Percentiles rank a stretch among this genome's conserved stretches.
phyloP scores from a whole-genome alignment of 2,113 vertebrate genomes.

The Leucopternis melanops region DNA sequence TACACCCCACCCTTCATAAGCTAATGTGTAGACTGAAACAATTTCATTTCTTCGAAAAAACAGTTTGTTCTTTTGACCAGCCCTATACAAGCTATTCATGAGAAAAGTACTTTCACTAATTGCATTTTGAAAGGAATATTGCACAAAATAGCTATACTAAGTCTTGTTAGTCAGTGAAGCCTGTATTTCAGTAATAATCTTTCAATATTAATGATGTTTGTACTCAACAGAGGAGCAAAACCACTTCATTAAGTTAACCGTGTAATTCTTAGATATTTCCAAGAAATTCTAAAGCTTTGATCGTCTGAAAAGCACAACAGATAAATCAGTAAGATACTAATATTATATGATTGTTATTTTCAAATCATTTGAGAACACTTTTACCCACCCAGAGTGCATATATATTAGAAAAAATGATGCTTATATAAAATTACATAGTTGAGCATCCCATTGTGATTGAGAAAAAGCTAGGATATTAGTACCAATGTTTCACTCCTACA shows the following conservation, averaged over 20 bases:
- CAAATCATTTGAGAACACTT: neutral
- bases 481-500: neutral
- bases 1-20: neutral
- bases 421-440: neutral
- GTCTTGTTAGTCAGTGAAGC: neutral
- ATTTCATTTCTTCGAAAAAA: neutral
- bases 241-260: neutral
- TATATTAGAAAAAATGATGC: neutral
- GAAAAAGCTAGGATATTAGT: neutral
- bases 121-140: neutral
- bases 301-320: neutral
- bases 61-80: neutral
- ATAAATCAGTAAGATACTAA: neutral
- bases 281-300: conserved; percentile 1
- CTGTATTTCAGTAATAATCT: neutral
- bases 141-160: neutral
- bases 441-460: neutral
- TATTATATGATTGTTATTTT: neutral
- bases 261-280: neutral
- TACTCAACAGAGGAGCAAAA: neutral
- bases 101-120: neutral
- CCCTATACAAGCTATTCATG: neutral
- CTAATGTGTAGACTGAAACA: neutral
- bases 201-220: neutral
- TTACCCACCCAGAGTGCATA: neutral